phyloP scores from a whole-genome alignment of 1,140 invertebrate species.

The Neuroterus valhalla region DNA sequence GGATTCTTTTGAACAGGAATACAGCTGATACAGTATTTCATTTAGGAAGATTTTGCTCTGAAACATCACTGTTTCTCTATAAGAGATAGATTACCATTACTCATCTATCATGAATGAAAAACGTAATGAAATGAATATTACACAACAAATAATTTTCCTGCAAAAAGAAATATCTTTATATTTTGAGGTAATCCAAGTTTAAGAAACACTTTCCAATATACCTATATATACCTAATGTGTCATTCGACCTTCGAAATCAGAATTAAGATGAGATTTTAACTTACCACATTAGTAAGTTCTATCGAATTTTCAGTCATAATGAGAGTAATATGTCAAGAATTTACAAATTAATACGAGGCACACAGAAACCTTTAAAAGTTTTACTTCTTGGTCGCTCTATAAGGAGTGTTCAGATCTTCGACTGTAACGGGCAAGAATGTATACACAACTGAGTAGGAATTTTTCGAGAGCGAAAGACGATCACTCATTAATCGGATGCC shows the following conservation, averaged over 20 bases:
- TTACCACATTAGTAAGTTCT: background rate
- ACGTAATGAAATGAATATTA: conserved; percentile 11
- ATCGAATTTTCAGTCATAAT: background rate
- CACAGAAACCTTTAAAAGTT: too few species aligned
- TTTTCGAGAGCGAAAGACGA: too few species aligned
- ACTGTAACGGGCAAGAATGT: too few species aligned
- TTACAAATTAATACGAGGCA: too few species aligned
- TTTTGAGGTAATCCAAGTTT: background rate
- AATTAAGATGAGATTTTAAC: background rate
- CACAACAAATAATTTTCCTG: background rate
- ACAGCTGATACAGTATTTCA: too few species aligned
- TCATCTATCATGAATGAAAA: background rate
- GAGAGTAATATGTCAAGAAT: too few species aligned
- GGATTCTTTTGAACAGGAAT: too few species aligned
- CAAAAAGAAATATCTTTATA: background rate
- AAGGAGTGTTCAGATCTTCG: too few species aligned
- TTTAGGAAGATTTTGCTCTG: conserved; percentile 17
- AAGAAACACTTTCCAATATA: background rate
- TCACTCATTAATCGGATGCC: too few species aligned
- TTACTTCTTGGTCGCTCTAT: too few species aligned
- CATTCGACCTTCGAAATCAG: too few species aligned
- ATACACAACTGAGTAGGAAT: too few species aligned
- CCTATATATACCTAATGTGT: background rate
- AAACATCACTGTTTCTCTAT: background rate
- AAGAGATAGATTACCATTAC: background rate